Conservation (phyloP, 2,797 vertebrate species). For the Sus cebifrons region DNA sequence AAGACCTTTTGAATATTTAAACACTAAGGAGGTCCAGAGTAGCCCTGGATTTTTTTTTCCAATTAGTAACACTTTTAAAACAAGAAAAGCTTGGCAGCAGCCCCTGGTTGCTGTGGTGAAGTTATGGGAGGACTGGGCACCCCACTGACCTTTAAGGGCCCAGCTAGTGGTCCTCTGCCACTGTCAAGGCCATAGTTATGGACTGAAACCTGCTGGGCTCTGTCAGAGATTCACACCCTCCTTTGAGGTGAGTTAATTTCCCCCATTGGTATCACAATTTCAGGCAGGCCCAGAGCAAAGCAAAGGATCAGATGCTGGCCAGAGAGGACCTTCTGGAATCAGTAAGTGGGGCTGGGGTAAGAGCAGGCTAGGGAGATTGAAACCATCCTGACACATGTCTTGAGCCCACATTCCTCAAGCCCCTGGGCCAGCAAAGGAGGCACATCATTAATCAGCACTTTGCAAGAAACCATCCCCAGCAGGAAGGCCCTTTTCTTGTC, state of each 20-base stretch:
- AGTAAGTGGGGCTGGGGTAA: no score
- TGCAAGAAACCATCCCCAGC: no score
- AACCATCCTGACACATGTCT: no score
- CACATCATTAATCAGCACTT: no score
- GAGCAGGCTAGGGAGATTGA: no score
- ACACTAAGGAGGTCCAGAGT: not conserved
- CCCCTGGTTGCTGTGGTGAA: fast-evolving
- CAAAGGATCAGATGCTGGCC: not conserved
- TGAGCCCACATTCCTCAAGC: no score
- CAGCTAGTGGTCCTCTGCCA: fast-evolving
- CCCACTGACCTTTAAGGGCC: fast-evolving
- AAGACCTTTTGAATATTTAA: fast-evolving
- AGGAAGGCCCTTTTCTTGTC: no score
- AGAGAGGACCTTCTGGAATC: no score
- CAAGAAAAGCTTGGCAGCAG: not conserved
- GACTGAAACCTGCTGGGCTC: not conserved
- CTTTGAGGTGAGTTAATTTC: not conserved
- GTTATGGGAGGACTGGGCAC: fast-evolving
- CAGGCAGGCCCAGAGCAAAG: not conserved
- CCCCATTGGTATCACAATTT: not conserved
- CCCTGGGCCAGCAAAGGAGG: no score
- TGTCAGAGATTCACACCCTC: fast-evolving
- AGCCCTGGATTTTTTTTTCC: not conserved
- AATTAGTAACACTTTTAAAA: not conserved
- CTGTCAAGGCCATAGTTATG: fast-evolving